Evolutionary conservation across 2,113 vertebrate species (phyloP).

Genomic region (Phoenicopterus ruber): DNA sequence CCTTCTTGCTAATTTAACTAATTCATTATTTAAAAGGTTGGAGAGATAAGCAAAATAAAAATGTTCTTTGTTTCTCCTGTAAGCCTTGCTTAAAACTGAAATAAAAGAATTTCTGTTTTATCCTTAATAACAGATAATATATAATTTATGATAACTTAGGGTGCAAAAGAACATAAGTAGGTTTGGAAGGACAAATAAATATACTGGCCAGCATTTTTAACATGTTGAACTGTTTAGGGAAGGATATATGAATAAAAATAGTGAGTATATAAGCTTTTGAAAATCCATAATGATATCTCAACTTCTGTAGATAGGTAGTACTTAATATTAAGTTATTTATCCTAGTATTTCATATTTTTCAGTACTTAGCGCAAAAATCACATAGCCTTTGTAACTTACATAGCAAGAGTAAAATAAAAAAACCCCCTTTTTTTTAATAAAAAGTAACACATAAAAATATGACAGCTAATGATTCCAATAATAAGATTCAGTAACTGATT

Average conservation of each 20-base stretch:
- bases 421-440: background rate
- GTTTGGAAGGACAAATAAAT: background rate
- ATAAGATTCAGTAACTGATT: background rate
- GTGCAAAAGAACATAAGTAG: background rate
- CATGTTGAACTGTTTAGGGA: background rate
- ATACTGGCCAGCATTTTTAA: background rate
- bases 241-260: background rate
- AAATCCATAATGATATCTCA: background rate
- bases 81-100: background rate
- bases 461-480: background rate
- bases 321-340: background rate
- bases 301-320: background rate
- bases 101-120: background rate
- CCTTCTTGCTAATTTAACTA: background rate
- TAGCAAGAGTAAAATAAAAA: background rate
- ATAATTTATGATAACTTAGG: background rate
- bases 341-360: background rate
- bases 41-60: background rate
- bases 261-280: background rate
- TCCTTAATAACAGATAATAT: background rate
- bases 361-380: background rate
- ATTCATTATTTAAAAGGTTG: background rate
- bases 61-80: background rate
- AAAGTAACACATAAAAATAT: background rate
- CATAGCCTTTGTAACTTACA: accelerated